phyloP scores from a whole-genome alignment of 2,113 vertebrate genomes.

The Deroptyus accipitrinus region DNA sequence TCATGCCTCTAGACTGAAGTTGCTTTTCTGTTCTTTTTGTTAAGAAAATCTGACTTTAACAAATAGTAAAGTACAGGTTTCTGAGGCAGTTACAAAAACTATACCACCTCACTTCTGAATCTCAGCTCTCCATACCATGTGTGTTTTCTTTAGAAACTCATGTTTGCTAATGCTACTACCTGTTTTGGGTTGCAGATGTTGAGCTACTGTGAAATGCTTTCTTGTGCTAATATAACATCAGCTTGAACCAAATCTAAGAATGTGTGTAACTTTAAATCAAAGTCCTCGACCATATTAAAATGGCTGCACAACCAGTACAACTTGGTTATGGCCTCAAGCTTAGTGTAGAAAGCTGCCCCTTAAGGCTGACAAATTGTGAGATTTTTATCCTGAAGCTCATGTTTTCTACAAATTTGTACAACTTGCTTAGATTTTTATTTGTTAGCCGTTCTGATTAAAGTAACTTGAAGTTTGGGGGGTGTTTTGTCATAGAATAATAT shows the following conservation, averaged over 20 bases:
- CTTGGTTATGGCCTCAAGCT: not conserved
- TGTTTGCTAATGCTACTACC: accelerated
- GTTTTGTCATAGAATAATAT: not conserved
- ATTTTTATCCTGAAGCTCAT: not conserved
- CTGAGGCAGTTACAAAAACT: not conserved
- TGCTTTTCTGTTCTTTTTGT: not conserved
- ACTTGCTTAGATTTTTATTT: not conserved
- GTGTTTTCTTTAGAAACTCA: not conserved
- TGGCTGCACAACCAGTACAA: not conserved
- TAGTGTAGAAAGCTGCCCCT: not conserved
- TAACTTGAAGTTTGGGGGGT: not conserved
- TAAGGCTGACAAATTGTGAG: not conserved
- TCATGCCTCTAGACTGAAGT: not conserved
- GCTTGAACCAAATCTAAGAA: not conserved
- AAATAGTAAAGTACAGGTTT: not conserved
- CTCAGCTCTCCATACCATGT: not conserved
- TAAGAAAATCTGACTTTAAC: not conserved
- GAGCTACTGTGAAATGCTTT: not conserved
- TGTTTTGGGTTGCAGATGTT: not conserved
- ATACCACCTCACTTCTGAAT: not conserved
- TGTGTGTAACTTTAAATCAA: not conserved
- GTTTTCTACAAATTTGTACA: not conserved
- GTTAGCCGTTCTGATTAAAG: not conserved
- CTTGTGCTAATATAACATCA: not conserved
- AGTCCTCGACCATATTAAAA: not conserved